Conservation (phyloP, 2,888 invertebrate genomes). For the Atethmia centrago region DNA sequence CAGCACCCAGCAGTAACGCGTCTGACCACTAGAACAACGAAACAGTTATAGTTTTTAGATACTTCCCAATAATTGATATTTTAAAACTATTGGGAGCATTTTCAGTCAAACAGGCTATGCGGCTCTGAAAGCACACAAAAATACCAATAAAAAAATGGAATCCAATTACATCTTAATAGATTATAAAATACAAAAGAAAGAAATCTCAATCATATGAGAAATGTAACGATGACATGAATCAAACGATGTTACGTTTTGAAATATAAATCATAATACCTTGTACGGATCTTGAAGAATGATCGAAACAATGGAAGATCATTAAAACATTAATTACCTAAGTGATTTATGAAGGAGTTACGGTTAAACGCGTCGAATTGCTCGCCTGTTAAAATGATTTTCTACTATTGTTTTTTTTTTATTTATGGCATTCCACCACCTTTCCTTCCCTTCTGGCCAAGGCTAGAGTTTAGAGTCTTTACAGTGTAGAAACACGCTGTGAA, state of each 20-base stretch:
- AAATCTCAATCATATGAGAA: slow-evolving; percentile 17
- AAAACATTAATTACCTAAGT: slow-evolving; percentile 51
- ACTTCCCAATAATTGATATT: too few species aligned
- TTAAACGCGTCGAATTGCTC: neutral
- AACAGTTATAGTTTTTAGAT: neutral
- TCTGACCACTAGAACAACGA: too few species aligned
- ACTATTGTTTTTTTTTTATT: neutral
- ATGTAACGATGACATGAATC: slow-evolving; percentile 21
- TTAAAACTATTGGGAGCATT: neutral
- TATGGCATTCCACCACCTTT: too few species aligned
- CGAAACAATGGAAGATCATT: slow-evolving; percentile 51
- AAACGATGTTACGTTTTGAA: slow-evolving; percentile 5
- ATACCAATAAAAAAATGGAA: neutral
- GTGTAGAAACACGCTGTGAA: too few species aligned
- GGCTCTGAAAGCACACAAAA: neutral
- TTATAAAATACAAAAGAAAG: slow-evolving; percentile 3
- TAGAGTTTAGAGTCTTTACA: too few species aligned
- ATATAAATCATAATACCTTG: slow-evolving; percentile 43
- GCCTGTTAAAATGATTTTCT: neutral
- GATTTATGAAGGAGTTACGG: slow-evolving; percentile 7
- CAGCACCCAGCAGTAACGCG: too few species aligned
- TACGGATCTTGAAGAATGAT: slow-evolving; percentile 15
- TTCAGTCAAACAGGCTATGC: neutral
- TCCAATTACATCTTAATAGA: slow-evolving; percentile 29
- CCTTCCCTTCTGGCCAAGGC: too few species aligned